Conservation (phyloP, 2,113 vertebrate species). For the Hypanus sabinus region DNA sequence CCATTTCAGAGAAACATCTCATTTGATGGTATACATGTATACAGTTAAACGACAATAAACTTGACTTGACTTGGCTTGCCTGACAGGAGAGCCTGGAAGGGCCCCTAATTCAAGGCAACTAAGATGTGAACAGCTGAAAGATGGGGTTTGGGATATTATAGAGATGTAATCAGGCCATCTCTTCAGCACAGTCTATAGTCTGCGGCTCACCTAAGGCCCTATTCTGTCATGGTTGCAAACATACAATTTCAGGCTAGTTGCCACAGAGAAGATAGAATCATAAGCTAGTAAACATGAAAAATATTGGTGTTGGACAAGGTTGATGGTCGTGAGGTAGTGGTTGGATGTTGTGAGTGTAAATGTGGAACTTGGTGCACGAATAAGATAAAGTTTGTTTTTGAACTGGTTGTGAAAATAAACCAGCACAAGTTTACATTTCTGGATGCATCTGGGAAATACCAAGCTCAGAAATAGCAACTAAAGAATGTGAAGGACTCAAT, state of each 20-base stretch:
- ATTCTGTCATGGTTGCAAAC: not conserved
- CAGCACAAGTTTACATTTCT: not conserved
- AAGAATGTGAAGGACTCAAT: not conserved
- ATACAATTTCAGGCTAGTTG: not conserved
- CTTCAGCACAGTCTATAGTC: too few species aligned
- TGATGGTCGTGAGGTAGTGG: not conserved
- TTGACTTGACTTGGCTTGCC: too few species aligned
- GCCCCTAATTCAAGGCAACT: too few species aligned
- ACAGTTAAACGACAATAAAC: too few species aligned
- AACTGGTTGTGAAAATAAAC: not conserved
- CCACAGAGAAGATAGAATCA: too few species aligned
- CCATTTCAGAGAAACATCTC: too few species aligned
- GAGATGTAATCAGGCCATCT: too few species aligned
- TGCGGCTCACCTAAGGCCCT: not conserved
- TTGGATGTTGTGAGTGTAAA: not conserved
- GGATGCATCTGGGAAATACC: not conserved
- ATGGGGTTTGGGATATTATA: too few species aligned
- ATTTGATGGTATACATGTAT: too few species aligned
- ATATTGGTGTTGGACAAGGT: not conserved
- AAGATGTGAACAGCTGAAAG: too few species aligned
- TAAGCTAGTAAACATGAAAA: too few species aligned
- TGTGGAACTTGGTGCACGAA: not conserved
- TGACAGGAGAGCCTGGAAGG: too few species aligned
- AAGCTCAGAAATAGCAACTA: not conserved
- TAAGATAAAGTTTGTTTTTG: not conserved